Conservation (phyloP, 1,140 invertebrate genomes). For the Wasmannia auropunctata region DNA sequence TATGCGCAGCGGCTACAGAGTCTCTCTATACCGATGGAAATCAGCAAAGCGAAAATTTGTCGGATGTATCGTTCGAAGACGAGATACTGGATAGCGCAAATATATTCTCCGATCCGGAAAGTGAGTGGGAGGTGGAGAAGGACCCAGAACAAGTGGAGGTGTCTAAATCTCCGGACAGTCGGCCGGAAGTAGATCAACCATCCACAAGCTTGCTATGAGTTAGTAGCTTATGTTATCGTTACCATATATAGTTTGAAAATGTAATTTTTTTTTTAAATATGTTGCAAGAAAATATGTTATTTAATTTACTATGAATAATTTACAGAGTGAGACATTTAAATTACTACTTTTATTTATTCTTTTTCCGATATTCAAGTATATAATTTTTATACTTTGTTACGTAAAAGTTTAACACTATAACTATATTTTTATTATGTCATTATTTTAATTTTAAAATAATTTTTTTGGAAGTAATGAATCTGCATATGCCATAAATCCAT, state of each 20-base stretch:
- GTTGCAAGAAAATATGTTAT: background rate
- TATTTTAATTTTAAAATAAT: background rate
- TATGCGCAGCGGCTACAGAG: conserved; percentile 61
- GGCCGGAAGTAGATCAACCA: conserved; percentile 85
- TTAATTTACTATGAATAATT: background rate
- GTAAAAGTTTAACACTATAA: background rate
- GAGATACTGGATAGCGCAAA: conserved; percentile 81
- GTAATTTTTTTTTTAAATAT: background rate
- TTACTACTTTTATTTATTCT: too few relatives aligned
- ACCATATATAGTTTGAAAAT: background rate
- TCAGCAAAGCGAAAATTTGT: conserved; percentile 78
- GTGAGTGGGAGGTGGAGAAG: conserved; percentile 86
- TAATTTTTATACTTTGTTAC: background rate
- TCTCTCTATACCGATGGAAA: conserved; percentile 68
- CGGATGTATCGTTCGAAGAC: conserved; percentile 84
- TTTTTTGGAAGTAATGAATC: background rate
- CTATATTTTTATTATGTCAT: background rate
- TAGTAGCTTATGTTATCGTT: conserved; percentile 1
- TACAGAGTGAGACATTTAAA: background rate
- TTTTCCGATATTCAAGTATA: background rate
- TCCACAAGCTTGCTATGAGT: conserved; percentile 45
- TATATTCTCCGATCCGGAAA: conserved; percentile 87
- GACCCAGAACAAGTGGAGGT: conserved; percentile 54
- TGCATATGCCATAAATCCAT: background rate
- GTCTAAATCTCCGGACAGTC: conserved; percentile 73